A percentile compares a stretch with the other conserved stretches of the same genome.
Evolutionary conservation across 2,113 vertebrate genomes (phyloP).

Genomic region (Actenoides lindsayi): DNA sequence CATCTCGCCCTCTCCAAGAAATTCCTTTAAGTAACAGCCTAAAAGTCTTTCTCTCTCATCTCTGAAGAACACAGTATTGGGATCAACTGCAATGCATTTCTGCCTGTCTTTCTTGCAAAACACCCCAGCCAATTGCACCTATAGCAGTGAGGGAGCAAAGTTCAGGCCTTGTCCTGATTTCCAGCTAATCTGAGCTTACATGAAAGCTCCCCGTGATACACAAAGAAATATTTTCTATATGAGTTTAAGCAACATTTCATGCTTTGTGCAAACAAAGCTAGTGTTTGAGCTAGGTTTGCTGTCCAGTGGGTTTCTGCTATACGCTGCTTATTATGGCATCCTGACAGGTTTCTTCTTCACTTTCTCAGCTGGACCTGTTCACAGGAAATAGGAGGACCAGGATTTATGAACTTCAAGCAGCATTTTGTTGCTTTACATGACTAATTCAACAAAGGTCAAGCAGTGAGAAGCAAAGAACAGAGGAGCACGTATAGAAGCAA

Average conservation of each 20-base stretch:
- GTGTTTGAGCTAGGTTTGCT: constrained; percentile 45
- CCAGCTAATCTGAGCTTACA: constrained; percentile 3
- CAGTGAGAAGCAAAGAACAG: constrained; percentile 10
- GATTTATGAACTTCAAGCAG: constrained; percentile 31
- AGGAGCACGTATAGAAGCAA: neutral
- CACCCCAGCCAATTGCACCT: neutral
- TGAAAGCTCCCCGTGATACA: constrained; percentile 24
- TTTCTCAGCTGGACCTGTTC: constrained; percentile 62
- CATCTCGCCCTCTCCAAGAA: neutral
- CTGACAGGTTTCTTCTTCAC: constrained; percentile 60
- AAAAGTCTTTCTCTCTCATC: neutral
- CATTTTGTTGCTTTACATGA: constrained; percentile 29
- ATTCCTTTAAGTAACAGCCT: neutral
- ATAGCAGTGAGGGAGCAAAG: neutral
- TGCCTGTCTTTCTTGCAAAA: neutral
- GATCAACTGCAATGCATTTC: neutral
- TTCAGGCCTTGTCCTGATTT: constrained; percentile 2
- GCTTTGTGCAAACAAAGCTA: constrained; percentile 48
- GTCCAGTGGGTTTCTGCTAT: constrained; percentile 42
- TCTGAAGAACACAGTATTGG: neutral
- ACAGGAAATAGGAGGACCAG: constrained; percentile 5
- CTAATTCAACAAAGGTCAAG: constrained; percentile 39
- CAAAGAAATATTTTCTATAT: constrained; percentile 63
- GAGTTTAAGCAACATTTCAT: constrained; percentile 22
- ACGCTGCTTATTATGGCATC: constrained; percentile 59